Base-by-base conservation (phyloP, 2,797 vertebrate species). In the Brotula barbata region DNA sequence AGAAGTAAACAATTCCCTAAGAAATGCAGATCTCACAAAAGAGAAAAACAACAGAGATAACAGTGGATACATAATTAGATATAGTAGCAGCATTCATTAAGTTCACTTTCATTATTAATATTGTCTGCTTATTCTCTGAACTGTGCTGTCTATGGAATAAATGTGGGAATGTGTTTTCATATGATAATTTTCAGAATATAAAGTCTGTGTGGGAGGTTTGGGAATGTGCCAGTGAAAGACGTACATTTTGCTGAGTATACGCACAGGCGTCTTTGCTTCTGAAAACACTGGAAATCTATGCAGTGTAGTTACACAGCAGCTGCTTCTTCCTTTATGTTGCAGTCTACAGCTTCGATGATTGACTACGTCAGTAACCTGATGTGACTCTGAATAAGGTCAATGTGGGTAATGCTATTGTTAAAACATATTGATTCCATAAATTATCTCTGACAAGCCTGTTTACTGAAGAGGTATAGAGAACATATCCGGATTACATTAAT, bases 141-240 rank as follows among this genome's bases (percentile, higher is more conserved):
- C 47, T 41, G 47, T 4, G 13, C 9, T 36, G 34, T 79, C 54
- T 28, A 61, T 48, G 58, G 49, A 22, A 59, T 14, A 52, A 61
- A 12, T 53, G 58, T 63, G 60, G 53, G 42, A 46, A 41, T 81
- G 85, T 47, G 69, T 77, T 33, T 76, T 78, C 80, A 88, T 86
- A 58, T 62, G 73, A 87, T 85, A 76, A 77, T 55, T 67, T 40
- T 61, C 66, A 77, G 61, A 71, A 79, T 72, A 73, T 71, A 82
- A 84, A 84, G 71, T 65, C 76, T 70, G 81, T 31, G 83, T 87
- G 84, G 85, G 87, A 57, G 85, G 80, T 77, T 82, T 80, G 83
- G 78, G 80, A 83, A 80, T 2, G n/a, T 46, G 68, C 68, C 75
- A 73, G 75, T 80, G 75, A 55, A 68, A 68, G 63, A 67, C 78